Conservation (phyloP, 2,888 invertebrate genomes). For the Atrina japonica region DNA sequence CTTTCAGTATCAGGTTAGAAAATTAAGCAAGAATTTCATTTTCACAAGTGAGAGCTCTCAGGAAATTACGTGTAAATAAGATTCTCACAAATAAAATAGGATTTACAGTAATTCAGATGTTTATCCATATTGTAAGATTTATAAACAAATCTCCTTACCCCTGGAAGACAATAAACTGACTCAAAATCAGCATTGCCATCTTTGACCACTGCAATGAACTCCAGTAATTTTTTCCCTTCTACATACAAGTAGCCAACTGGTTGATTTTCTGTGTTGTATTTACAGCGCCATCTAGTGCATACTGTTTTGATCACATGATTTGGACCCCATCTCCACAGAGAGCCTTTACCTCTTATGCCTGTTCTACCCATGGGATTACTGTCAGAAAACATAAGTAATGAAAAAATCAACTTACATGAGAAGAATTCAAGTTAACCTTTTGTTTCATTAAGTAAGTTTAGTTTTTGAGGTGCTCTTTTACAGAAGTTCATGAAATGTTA, state of each 20-base stretch:
- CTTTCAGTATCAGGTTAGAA: no score
- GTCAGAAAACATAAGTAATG: no score
- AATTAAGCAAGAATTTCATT: background rate
- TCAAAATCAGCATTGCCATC: constrained; percentile 50
- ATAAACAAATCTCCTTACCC: constrained; percentile 55
- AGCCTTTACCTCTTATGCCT: constrained; percentile 78
- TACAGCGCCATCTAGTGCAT: constrained; percentile 77
- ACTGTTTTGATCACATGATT: constrained; percentile 79
- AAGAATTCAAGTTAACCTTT: no score
- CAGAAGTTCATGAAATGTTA: no score
- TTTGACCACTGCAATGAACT: constrained; percentile 69
- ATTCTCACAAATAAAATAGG: no score
- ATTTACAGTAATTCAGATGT: no score
- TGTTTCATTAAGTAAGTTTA: no score
- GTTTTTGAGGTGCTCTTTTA: no score
- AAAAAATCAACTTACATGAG: no score
- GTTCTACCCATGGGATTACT: constrained; percentile 80
- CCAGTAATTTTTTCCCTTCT: constrained; percentile 71
- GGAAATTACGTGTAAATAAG: no score
- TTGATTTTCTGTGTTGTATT: constrained; percentile 58
- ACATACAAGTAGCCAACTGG: constrained; percentile 60
- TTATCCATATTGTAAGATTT: background rate
- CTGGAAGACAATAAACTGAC: constrained; percentile 65
- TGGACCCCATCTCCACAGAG: constrained; percentile 80
- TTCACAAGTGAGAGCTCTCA: no score